These are phyloP conservation scores for Atherinomorus stipes DNA, from an alignment of 2,113 vertebrate species.

Conservation along the genomic window DNA sequence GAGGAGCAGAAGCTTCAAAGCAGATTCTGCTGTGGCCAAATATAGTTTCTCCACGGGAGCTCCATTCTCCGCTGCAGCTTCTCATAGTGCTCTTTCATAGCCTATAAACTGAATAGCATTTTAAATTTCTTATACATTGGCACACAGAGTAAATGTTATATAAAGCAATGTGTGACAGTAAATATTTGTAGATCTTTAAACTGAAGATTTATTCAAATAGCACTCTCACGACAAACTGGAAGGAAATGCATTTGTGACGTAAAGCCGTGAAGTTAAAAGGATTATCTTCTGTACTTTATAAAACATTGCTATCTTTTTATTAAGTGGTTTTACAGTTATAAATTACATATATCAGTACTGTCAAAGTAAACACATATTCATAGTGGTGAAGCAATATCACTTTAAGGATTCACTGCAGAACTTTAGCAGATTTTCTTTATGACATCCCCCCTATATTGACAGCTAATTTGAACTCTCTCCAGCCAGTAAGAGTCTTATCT, in stretches of 20 bases:
- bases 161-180: background rate
- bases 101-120: slow-evolving; percentile 1
- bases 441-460: too few relatives aligned
- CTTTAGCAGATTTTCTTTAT: too few relatives aligned
- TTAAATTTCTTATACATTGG: slow-evolving; percentile 9
- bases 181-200: slow-evolving; percentile 7
- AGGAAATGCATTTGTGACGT: background rate
- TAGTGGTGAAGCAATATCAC: too few relatives aligned
- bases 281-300: too few relatives aligned
- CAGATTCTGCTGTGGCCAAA: slow-evolving; percentile 48
- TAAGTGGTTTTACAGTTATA: too few relatives aligned
- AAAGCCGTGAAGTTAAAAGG: background rate
- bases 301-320: too few relatives aligned
- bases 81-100: slow-evolving; percentile 32
- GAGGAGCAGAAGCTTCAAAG: slow-evolving; percentile 35
- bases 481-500: too few relatives aligned
- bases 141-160: background rate
- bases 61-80: slow-evolving; percentile 24
- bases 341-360: too few relatives aligned
- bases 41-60: slow-evolving; percentile 49
- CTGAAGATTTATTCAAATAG: background rate
- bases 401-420: too few relatives aligned
- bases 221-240: background rate
- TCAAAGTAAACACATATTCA: too few relatives aligned
- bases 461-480: too few relatives aligned